Percentiles rank a stretch among this genome's conserved stretches.
phyloP scores from a whole-genome alignment of 2,797 vertebrate genomes.

The Silurus aristotelis region DNA sequence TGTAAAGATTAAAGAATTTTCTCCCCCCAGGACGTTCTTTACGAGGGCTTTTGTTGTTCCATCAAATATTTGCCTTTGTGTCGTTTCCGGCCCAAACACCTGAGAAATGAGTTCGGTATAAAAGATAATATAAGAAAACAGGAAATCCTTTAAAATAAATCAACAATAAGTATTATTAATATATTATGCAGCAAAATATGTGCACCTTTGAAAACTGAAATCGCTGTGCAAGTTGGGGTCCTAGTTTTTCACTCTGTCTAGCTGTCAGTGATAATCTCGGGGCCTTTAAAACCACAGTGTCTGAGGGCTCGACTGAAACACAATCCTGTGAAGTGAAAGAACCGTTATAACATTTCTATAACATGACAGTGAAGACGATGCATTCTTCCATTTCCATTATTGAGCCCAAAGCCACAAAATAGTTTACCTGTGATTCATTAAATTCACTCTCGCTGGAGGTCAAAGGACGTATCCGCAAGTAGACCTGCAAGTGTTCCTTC shows the following conservation, averaged over 20 bases:
- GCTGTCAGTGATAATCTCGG: constrained; percentile 71
- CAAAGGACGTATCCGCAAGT: constrained; percentile 84
- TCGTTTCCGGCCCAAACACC: constrained; percentile 87
- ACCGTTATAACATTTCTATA: too few species aligned
- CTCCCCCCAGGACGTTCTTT: constrained; percentile 83
- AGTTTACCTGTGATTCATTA: constrained; percentile 77
- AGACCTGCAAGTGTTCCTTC: constrained; percentile 84
- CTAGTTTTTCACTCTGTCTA: constrained; percentile 78
- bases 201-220: constrained; percentile 89
- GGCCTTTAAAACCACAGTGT: constrained; percentile 80
- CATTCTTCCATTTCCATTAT: background rate
- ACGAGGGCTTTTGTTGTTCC: constrained; percentile 81
- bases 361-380: too few species aligned
- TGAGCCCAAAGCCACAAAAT: background rate
- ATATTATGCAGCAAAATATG: background rate
- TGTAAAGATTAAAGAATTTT: constrained; percentile 88
- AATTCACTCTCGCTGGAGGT: constrained; percentile 75
- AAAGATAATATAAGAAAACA: background rate
- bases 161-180: too few species aligned
- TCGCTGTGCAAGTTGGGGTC: constrained; percentile 79
- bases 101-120: constrained; percentile 53
- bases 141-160: too few species aligned
- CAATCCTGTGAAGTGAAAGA: constrained; percentile 74
- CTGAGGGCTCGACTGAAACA: constrained; percentile 77
- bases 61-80: constrained; percentile 87